Evolutionary conservation across 1,140 invertebrate species (phyloP), one percentile per base, ranked within the genome.

Genomic region (Nasonia vitripennis): DNA sequence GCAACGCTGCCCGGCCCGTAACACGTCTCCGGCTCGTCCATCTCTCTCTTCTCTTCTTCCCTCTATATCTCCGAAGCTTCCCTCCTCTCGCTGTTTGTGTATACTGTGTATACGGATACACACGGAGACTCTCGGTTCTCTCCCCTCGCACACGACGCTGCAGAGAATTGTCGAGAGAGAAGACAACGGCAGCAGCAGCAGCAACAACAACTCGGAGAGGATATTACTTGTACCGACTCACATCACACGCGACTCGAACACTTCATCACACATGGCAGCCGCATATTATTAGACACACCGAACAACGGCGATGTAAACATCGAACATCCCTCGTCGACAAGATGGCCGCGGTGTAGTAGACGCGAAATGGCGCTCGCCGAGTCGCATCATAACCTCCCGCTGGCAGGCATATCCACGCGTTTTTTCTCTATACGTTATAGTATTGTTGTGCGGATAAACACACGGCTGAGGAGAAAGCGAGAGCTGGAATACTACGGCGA

Each of bases 1-100:
- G 93, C 94, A 68, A 95, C 90, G 86, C 93, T 94, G 23, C 93
- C 94, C 51, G 92, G 88, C 31, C 90, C 90, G 88, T 93, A 95
- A 88, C 94, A 94, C 82, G 86, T 86, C 67, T 87, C 87, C 41
- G 87, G 86, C 79, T 88, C 88, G 84, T 87, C 87, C 82, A 86
- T 86, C 14, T 51, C 75, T 20, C 9, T 17, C 17, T n/a, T n/a
- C 27, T n/a, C 27, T 45, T 75, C 71, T 12, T 3, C 9, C 71
- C 10, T 20, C 37, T 74, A 51, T 51, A 51, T 73, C 11, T 71
- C 12, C 20, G 23, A 20, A 27, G 68, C 27, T 73, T 31, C 27
- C 27, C 70, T 31, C 70, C 70, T 12, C 70, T 34, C n/a, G 17
- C n/a, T 11, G 14, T 37, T 37, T 37, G 34, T 5, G 5, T 5